Evolutionary conservation across 2,113 vertebrate genomes (phyloP), one percentile per base, ranked within the genome.

Genomic region (Cyprinodon tularosa): DNA sequence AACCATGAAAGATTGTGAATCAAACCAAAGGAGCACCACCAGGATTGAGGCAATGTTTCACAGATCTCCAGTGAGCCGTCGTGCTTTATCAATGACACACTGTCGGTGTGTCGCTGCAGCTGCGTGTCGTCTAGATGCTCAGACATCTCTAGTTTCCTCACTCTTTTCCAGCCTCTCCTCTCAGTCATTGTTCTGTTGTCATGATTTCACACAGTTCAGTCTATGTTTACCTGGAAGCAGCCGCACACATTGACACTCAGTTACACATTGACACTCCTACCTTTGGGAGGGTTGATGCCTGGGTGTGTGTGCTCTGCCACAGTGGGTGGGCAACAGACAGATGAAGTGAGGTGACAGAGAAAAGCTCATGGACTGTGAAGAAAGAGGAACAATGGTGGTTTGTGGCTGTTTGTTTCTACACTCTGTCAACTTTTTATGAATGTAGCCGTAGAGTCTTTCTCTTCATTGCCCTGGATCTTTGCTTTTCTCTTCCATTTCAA

Each of bases 241-340:
- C 9, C 2, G 69, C 39, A 68, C 75, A 81, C 69, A 44, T 22
- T 66, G 29, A 74, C 38, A 69, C 62, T 76, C 7, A 38, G 66
- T 62, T 47, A 9, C 29, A 20, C 12, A 8, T 22, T 75, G 78
- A 29, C 29, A 29, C 29, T 29, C 29, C 29, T 29, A 29, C 29
- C 29, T 29, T 29, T 29, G 29, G 29, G 29, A 29, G 29, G 29
- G 29, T 29, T 29, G 29, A 29, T 29, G 67, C 62, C 14, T 42
- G 53, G 66, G 39, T 63, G 47, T 39, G 62, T 50, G 42, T 62
- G 50, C 60, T 29, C 44, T 17, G 38, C 50, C 40, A 29, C 39
- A 62, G 83, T 78, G 64, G 79, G 86, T 67, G 81, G 80, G 83
- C 65, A 50, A 78, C 39, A 84, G 83, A 88, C 79, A 60, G 77